A percentile compares a stretch with the other conserved stretches of the same genome.
Evolutionary conservation across 1,140 invertebrate species (phyloP).

Genomic region (Euwallacea similis): DNA sequence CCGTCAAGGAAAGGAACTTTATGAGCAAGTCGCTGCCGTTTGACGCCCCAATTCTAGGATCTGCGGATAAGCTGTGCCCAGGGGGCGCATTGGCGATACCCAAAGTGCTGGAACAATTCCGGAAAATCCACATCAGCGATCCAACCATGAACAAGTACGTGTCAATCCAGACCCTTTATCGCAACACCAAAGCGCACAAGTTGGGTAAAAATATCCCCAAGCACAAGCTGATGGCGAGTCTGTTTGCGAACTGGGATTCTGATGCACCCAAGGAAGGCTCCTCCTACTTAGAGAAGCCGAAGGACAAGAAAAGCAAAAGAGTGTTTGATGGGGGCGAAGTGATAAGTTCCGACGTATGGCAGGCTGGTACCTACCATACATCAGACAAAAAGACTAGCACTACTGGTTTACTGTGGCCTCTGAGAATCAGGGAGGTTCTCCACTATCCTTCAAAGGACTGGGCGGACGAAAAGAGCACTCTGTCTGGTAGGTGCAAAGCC

Average conservation of each 20-base stretch:
- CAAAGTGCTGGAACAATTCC: conserved; percentile 3
- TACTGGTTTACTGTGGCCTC: conserved; percentile 21
- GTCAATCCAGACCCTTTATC: conserved; percentile 36
- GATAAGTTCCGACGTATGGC: not conserved
- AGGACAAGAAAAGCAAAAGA: conserved; percentile 17
- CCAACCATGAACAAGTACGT: conserved; percentile 25
- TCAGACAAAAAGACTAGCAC: conserved; percentile 33
- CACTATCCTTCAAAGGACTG: conserved; percentile 7
- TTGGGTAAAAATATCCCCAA: conserved; percentile 39
- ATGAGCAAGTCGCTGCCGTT: no score
- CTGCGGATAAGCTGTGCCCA: no score
- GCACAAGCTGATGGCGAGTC: conserved; percentile 39
- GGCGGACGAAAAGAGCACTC: not conserved
- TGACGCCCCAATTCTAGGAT: no score
- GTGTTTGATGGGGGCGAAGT: conserved; percentile 19
- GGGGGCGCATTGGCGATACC: no score
- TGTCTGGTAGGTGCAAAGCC: not conserved
- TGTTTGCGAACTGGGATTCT: conserved; percentile 33
- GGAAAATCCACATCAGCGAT: not conserved
- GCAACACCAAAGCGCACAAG: conserved; percentile 20
- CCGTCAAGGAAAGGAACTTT: no score
- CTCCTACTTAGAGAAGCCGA: not conserved
- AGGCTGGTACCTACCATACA: not conserved
- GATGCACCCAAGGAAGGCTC: conserved; percentile 5
- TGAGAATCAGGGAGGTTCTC: conserved; percentile 14